These are phyloP conservation scores for Pangasius larnaudii DNA, from an alignment of 2,797 vertebrate species.

Conservation along the genomic window DNA sequence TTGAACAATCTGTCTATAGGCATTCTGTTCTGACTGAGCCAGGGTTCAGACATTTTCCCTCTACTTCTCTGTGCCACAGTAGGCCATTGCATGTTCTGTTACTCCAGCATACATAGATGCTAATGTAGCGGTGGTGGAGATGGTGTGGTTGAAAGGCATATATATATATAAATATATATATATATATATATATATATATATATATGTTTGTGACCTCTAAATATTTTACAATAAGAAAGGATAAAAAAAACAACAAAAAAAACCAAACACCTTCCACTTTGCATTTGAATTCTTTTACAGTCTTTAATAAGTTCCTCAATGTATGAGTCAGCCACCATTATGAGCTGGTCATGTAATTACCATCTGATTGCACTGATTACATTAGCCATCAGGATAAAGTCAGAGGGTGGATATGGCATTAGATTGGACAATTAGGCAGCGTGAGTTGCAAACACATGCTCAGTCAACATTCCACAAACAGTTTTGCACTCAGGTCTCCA, in stretches of 20 bases:
- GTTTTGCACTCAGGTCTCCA: too few species aligned
- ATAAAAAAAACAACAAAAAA: background rate
- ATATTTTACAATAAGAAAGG: background rate
- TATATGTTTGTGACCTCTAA: background rate
- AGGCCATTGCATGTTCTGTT: background rate
- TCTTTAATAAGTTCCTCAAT: slow-evolving; percentile 46
- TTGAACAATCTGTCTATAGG: background rate
- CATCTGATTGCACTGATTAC: slow-evolving; percentile 60
- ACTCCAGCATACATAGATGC: background rate
- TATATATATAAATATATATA: background rate
- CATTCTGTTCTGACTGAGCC: too few species aligned
- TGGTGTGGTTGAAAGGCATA: background rate
- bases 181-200: too few species aligned
- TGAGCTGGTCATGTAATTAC: slow-evolving; percentile 62
- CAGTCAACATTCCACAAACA: slow-evolving; percentile 37
- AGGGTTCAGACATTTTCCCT: background rate
- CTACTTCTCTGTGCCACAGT: too few species aligned
- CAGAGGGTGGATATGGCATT: slow-evolving; percentile 56
- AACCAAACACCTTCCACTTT: background rate
- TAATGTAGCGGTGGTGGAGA: background rate
- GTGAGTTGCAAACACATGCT: background rate
- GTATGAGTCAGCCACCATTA: slow-evolving; percentile 58
- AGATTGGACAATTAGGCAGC: slow-evolving; percentile 54
- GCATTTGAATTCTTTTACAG: slow-evolving; percentile 50
- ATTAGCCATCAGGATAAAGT: slow-evolving; percentile 57